These are phyloP conservation scores for Tillus elongatus DNA, from an alignment of 2,888 invertebrate species.

Conservation along the genomic window DNA sequence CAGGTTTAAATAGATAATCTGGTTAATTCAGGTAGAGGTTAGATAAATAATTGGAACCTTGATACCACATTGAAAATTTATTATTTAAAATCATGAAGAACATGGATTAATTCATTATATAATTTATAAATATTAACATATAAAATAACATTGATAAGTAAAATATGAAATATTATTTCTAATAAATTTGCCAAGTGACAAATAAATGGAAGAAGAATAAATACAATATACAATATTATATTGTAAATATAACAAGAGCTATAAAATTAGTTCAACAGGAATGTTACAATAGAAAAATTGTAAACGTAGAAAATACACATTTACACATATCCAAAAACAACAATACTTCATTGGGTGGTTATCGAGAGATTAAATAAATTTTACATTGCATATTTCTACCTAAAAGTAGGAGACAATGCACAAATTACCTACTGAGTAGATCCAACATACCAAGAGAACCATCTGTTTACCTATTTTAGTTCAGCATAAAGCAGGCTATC, in stretches of 20 bases:
- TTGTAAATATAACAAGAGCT: slow-evolving; percentile 25
- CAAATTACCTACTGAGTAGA: too few species aligned
- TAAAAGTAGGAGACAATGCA: too few species aligned
- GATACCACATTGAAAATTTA: slow-evolving; percentile 26
- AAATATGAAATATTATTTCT: slow-evolving; percentile 26
- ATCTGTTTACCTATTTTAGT: too few species aligned
- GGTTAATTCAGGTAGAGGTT: too few species aligned
- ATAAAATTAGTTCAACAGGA: slow-evolving; percentile 31
- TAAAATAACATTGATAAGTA: slow-evolving; percentile 30
- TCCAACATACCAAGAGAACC: too few species aligned
- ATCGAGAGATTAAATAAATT: too few species aligned
- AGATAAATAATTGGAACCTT: too few species aligned
- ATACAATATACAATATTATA: slow-evolving; percentile 21
- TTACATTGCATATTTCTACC: too few species aligned
- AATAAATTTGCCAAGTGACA: slow-evolving; percentile 9
- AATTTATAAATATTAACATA: slow-evolving; percentile 27
- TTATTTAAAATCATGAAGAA: slow-evolving; percentile 25
- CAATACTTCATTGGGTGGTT: too few species aligned
- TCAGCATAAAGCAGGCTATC: too few species aligned
- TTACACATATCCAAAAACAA: too few species aligned
- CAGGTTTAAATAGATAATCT: too few species aligned
- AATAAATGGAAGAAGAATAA: slow-evolving; percentile 23
- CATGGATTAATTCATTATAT: slow-evolving; percentile 23
- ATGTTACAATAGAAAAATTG: slow-evolving; percentile 33
- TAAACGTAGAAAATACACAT: slow-evolving; percentile 27